Percentiles rank a stretch among this genome's conserved stretches.
Conservation (phyloP, 2,888 invertebrate genomes). For the Halocaridina rubra region DNA sequence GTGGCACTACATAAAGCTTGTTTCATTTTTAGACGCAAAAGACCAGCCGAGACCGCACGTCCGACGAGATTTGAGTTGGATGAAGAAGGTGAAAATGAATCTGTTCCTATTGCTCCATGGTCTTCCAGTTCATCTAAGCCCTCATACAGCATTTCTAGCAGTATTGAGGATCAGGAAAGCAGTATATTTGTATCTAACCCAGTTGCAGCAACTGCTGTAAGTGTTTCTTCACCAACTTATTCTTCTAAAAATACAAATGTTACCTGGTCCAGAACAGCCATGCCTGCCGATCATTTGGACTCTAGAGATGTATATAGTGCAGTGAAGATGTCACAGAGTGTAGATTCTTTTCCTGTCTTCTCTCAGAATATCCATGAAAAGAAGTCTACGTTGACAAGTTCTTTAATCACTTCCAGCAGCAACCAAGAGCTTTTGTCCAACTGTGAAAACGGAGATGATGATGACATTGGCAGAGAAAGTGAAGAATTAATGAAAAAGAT, state of each 20-base stretch:
- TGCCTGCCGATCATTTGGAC: not conserved
- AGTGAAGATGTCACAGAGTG: not conserved
- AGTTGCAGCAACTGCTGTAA: not conserved
- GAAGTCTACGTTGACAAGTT: no score
- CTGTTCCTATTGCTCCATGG: constrained; percentile 15
- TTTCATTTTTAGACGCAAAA: constrained; percentile 17
- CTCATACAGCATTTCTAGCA: not conserved
- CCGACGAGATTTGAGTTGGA: constrained; percentile 52
- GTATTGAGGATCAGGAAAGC: not conserved
- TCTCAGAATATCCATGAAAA: not conserved
- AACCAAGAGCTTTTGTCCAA: not conserved
- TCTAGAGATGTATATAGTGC: not conserved
- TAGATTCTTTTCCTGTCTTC: constrained; percentile 2
- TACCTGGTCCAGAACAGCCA: not conserved
- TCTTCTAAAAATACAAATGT: not conserved
- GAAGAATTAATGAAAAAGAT: constrained; percentile 33
- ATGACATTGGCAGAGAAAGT: constrained; percentile 23
- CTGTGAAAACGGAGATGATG: not conserved
- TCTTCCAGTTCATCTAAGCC: constrained; percentile 12
- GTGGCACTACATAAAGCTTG: no score
- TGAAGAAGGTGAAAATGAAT: constrained; percentile 30
- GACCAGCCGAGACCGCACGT: constrained; percentile 30
- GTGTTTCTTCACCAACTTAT: not conserved
- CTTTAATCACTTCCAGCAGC: not conserved
- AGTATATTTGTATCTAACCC: not conserved